A percentile compares a stretch with the other conserved stretches of the same genome.
Conservation (phyloP, 2,113 vertebrate genomes). For the Phalacrocorax aristotelis region DNA sequence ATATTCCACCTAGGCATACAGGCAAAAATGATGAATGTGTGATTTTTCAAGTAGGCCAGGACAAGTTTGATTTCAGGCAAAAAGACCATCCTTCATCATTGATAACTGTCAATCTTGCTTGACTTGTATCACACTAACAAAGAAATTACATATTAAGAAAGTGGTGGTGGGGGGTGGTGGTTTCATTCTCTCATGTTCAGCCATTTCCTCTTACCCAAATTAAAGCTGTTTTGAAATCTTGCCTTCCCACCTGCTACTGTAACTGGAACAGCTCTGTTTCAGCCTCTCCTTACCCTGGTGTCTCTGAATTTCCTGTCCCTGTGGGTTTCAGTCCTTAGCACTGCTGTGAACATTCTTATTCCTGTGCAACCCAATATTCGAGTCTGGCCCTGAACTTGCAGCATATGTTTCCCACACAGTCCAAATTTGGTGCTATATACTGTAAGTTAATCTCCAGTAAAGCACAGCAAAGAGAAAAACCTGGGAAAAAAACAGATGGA, state of each 20-base stretch:
- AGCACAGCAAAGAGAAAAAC: conserved; percentile 28
- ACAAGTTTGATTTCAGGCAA: not conserved
- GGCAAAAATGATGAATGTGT: not conserved
- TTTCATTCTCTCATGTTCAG: conserved; percentile 20
- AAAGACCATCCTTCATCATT: not conserved
- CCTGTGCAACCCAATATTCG: conserved; percentile 54
- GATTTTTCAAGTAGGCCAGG: not conserved
- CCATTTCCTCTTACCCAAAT: conserved; percentile 27
- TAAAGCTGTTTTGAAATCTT: conserved; percentile 45
- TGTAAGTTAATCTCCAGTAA: conserved; percentile 61
- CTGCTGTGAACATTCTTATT: conserved; percentile 59
- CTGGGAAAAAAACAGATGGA: conserved; percentile 60
- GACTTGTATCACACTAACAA: not conserved
- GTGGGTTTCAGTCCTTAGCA: conserved; percentile 39
- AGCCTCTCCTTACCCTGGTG: conserved; percentile 28
- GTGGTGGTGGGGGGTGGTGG: not conserved
- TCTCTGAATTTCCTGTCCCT: conserved; percentile 52
- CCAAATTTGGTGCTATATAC: conserved; percentile 51
- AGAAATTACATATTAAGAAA: not conserved
- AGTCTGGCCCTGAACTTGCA: conserved; percentile 61
- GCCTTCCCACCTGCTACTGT: conserved; percentile 52
- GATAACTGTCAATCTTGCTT: not conserved
- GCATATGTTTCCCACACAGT: conserved; percentile 65
- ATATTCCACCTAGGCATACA: not conserved
- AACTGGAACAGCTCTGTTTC: conserved; percentile 44